Evolutionary conservation across 2,113 vertebrate genomes (phyloP).

Genomic region (Canis aureus): DNA sequence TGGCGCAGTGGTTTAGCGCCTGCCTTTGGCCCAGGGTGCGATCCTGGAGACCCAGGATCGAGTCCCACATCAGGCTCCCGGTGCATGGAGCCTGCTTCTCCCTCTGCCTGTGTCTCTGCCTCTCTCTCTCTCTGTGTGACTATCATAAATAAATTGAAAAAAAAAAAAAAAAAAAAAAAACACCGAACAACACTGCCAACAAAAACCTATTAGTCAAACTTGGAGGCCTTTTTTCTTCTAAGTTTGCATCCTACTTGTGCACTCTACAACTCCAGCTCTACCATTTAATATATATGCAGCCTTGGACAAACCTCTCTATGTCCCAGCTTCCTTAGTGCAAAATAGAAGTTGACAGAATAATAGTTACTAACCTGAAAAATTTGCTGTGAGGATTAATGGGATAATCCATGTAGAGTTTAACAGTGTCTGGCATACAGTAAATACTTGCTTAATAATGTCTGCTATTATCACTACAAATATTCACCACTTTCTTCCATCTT

Average conservation of each 20-base stretch:
- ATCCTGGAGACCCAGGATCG: too few relatives aligned
- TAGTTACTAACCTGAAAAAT: background rate
- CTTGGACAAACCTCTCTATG: background rate
- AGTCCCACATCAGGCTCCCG: too few relatives aligned
- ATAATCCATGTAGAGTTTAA: background rate
- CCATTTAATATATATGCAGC: background rate
- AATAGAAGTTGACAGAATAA: background rate
- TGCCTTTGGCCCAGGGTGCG: too few relatives aligned
- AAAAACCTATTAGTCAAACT: slow-evolving; percentile 18
- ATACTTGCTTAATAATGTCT: background rate
- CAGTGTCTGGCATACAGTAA: background rate
- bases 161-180: background rate
- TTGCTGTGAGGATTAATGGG: background rate
- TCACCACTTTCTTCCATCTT: background rate
- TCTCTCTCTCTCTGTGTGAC: too few relatives aligned
- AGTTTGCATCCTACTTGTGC: background rate
- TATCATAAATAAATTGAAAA: too few relatives aligned
- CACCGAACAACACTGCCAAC: background rate
- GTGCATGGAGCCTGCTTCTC: too few relatives aligned
- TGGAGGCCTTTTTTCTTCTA: background rate
- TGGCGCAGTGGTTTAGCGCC: too few relatives aligned
- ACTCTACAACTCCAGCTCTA: slow-evolving; percentile 21
- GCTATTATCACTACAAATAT: background rate
- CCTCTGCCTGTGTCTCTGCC: too few relatives aligned
- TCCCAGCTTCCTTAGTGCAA: background rate